These are phyloP conservation scores for Boloria selene DNA, from an alignment of 2,888 invertebrate species.

Conservation along the genomic window DNA sequence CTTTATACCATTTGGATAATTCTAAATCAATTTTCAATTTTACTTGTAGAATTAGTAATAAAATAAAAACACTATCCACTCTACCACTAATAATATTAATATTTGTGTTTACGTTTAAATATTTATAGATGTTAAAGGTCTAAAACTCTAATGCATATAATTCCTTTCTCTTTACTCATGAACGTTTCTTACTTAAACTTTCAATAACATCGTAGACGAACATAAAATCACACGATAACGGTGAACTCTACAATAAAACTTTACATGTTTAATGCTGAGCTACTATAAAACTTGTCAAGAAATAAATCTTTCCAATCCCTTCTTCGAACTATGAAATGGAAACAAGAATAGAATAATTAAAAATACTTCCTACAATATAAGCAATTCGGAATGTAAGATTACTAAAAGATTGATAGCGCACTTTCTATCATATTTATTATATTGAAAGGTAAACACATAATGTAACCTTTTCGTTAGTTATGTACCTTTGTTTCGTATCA, in stretches of 20 bases:
- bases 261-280: constrained; percentile 30
- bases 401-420: constrained; percentile 31
- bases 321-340: constrained; percentile 32
- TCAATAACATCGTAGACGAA: constrained; percentile 9
- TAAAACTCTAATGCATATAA: no score
- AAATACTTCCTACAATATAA: constrained; percentile 30
- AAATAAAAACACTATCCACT: no score
- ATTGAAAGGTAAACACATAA: constrained; percentile 22
- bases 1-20: constrained; percentile 25
- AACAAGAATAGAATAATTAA: constrained; percentile 37
- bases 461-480: background rate
- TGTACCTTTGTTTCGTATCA: no score
- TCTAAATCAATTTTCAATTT: background rate
- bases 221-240: constrained; percentile 30
- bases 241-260: constrained; percentile 35
- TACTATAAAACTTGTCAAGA: constrained; percentile 38
- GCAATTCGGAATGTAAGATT: constrained; percentile 27
- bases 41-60: no score
- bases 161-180: no score
- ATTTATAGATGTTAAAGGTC: background rate
- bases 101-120: background rate
- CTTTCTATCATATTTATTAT: constrained; percentile 28
- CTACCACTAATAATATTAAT: no score
- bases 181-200: constrained; percentile 1
- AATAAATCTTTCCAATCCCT: constrained; percentile 38